A percentile compares a stretch with the other conserved stretches of the same genome.
Evolutionary conservation across 2,797 vertebrate genomes (phyloP).

Genomic region (Coregonus suidteri): DNA sequence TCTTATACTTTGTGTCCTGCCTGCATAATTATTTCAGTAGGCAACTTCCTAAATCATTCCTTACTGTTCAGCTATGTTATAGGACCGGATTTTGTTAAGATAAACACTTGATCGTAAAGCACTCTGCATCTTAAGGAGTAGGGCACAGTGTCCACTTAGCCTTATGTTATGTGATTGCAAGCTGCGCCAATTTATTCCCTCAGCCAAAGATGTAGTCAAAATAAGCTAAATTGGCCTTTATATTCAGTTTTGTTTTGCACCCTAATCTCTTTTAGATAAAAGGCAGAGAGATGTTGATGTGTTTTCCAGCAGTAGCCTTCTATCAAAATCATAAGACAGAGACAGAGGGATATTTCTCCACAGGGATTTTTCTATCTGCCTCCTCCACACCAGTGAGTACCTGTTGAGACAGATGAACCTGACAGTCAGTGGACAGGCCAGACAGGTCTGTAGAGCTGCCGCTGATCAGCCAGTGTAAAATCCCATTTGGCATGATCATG

Average conservation of each 20-base stretch:
- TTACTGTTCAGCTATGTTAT: slow-evolving; percentile 14
- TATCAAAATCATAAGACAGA: slow-evolving; percentile 1
- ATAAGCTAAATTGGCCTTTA: slow-evolving; percentile 1
- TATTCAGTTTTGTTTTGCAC: slow-evolving; percentile 17
- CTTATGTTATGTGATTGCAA: slow-evolving; percentile 2
- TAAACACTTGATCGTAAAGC: slow-evolving; percentile 14
- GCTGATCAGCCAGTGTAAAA: slow-evolving; percentile 50
- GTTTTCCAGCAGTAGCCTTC: background rate
- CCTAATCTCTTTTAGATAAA: background rate
- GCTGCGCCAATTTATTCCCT: background rate
- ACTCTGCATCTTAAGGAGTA: slow-evolving; percentile 3
- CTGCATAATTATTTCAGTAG: slow-evolving; percentile 44
- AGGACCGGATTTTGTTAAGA: slow-evolving; percentile 9
- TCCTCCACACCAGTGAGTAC: too few species aligned
- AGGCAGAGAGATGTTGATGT: background rate
- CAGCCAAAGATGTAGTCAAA: slow-evolving; percentile 7
- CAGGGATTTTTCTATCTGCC: background rate
- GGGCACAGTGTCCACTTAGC: background rate
- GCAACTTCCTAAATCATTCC: slow-evolving; percentile 9
- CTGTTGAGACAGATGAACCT: slow-evolving; percentile 13
- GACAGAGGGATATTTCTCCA: background rate
- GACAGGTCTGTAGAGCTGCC: slow-evolving; percentile 32
- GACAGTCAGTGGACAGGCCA: slow-evolving; percentile 23
- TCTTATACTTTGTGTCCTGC: slow-evolving; percentile 19
- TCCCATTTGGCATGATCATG: slow-evolving; percentile 43